phyloP scores from a whole-genome alignment of 1,140 invertebrate species.

The Micrasema minimum region DNA sequence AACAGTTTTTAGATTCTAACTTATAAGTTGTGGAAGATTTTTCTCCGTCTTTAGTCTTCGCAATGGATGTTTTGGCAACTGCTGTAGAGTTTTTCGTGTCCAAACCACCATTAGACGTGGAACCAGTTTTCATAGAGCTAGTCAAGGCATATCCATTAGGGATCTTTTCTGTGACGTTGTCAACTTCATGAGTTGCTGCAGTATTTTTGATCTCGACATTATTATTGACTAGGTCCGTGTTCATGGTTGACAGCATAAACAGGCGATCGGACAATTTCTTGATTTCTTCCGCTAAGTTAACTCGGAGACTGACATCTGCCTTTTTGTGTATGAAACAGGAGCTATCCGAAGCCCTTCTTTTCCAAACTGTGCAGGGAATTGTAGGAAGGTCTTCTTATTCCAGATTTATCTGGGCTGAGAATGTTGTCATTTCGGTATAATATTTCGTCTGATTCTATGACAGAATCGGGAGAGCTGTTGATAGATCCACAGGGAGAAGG shows the following conservation, averaged over 20 bases:
- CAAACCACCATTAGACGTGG: conserved; percentile 25
- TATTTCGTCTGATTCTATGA: conserved; percentile 58
- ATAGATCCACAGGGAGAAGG: conserved; percentile 81
- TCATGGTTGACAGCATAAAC: conserved; percentile 76
- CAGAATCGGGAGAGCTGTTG: conserved; percentile 69
- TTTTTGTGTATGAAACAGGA: conserved; percentile 70
- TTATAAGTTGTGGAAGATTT: conserved; percentile 25
- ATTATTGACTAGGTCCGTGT: conserved; percentile 69
- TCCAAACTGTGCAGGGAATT: conserved; percentile 67
- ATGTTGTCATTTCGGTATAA: conserved; percentile 20
- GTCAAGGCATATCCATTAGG: conserved; percentile 32
- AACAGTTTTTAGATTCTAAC: conserved; percentile 30
- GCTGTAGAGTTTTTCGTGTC: conserved; percentile 15
- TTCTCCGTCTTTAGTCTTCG: conserved; percentile 25
- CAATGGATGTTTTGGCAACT: conserved; percentile 15
- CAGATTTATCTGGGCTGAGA: conserved; percentile 1
- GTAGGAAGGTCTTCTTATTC: conserved; percentile 56
- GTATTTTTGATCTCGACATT: conserved; percentile 58
- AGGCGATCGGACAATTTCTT: conserved; percentile 81
- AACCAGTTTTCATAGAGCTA: conserved; percentile 32
- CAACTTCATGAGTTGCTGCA: conserved; percentile 32
- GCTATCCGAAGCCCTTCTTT: conserved; percentile 80
- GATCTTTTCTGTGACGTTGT: conserved; percentile 34
- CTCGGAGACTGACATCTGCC: conserved; percentile 69
- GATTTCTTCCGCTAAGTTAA: conserved; percentile 82